Percentiles rank a stretch among this genome's conserved stretches.
These are phyloP conservation scores for Nematostella vectensis DNA, from an alignment of 92 coral and sea anemone species.

Conservation along the genomic window DNA sequence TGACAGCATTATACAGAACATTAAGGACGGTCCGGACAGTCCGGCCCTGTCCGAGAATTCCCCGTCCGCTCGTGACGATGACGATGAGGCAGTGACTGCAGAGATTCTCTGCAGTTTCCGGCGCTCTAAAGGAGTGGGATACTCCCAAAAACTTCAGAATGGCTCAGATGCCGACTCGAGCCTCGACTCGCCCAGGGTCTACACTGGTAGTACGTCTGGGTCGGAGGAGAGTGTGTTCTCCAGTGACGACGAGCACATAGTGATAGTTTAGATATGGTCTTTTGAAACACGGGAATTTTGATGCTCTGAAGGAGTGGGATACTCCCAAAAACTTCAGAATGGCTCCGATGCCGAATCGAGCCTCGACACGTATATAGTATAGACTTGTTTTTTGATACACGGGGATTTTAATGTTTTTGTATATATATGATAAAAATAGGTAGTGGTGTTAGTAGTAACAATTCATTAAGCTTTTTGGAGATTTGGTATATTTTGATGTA, in stretches of 20 bases:
- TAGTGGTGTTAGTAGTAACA: no score
- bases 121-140: conserved; percentile 4
- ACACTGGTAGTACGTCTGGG: neutral
- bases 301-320: conserved; percentile 2
- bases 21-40: conserved; percentile 29
- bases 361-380: neutral
- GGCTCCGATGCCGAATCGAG: conserved; percentile 24
- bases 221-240: conserved; percentile 5
- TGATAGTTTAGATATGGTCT: no score
- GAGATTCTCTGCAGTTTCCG: conserved; percentile 76
- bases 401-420: no score
- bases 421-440: no score
- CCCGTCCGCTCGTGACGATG: conserved; percentile 9
- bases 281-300: no score
- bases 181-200: neutral
- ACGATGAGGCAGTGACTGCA: conserved; percentile 66
- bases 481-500: no score
- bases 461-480: no score
- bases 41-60: conserved; percentile 16
- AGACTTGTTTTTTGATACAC: no score
- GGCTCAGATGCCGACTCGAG: conserved; percentile 24
- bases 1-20: conserved; percentile 33
- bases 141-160: conserved; percentile 5
- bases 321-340: conserved; percentile 5
- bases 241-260: neutral